Percentiles rank a stretch among this genome's conserved stretches.
phyloP scores from a whole-genome alignment of 2,888 invertebrate species.

The Cosmopolites sordidus region DNA sequence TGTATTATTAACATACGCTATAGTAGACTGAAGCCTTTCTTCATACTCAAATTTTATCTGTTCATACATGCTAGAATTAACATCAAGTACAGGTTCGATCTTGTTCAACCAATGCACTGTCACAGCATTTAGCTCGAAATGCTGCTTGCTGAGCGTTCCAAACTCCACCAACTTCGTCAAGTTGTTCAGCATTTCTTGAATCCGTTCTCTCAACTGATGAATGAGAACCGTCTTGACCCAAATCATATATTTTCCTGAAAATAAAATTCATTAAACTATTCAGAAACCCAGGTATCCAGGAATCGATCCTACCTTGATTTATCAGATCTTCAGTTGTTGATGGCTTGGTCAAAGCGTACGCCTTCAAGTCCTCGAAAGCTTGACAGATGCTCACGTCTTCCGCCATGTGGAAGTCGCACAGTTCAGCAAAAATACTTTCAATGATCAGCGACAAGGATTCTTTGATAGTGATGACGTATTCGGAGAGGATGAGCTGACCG shows the following conservation, averaged over 20 bases:
- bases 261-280: no score
- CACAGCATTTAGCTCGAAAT: conserved; percentile 73
- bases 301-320: conserved; percentile 58
- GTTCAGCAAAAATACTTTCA: conserved; percentile 56
- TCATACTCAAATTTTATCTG: conserved; percentile 80
- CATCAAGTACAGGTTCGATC: conserved; percentile 77
- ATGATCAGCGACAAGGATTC: conserved; percentile 56
- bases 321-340: conserved; percentile 76
- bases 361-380: conserved; percentile 67
- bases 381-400: conserved; percentile 66
- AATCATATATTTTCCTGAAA: conserved; percentile 60
- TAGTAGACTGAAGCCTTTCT: conserved; percentile 66
- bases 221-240: conserved; percentile 71
- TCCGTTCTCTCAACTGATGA: conserved; percentile 63
- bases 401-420: conserved; percentile 60
- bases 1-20: conserved; percentile 65
- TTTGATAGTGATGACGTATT: conserved; percentile 61
- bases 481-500: conserved; percentile 59
- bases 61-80: conserved; percentile 75
- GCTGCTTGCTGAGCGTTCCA: conserved; percentile 67
- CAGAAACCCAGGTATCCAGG: no score
- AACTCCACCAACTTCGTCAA: conserved; percentile 71
- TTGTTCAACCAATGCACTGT: conserved; percentile 80
- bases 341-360: conserved; percentile 67
- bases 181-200: conserved; percentile 62